Base-by-base conservation (phyloP, 1,140 invertebrate species). In the Geopemphigus sp. region DNA sequence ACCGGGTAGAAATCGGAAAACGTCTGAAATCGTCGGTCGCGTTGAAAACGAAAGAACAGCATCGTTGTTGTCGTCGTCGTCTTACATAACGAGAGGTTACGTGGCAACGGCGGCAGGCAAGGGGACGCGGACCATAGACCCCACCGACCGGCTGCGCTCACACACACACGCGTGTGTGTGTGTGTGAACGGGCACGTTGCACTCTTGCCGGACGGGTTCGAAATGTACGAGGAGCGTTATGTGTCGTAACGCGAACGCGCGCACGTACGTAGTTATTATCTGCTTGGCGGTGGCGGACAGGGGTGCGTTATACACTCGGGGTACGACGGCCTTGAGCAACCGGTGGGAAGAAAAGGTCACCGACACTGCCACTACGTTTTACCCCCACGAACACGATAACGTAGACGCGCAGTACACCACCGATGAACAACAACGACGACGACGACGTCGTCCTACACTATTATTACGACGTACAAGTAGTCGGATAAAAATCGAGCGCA, bases 321-420 rank as follows among this genome's bases (percentile, higher is more conserved):
- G 22, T 39, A 24, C 57, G 57, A 32, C 72, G 74, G 39, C 74
- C 74, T 78, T 78, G 74, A 78, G 74, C 74, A 78, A 78, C 56
- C 74, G 74, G 74, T 78, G 74, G 74, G 74, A 59, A 72, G 68
- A 53, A 63, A 57, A 78, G 74, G 74, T 78, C 74, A 78, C 57
- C 74, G 74, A 78, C 74, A 61, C 57, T 39, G 56, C 29, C 53
- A 54, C n/a, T 32, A 45, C 32, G 32, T 78, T 50, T 78, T 78
- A 61, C 56, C 74, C 74, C 57, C 24, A 61, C 74, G 50, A 50
- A 19, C 54, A 22, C 66, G 66, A n/a, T 39, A 39, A 68, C 12
- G 17, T n/a, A 39, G n/a, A n/a, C 50, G 17, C 17, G 4, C n/a
- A 14, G 22, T 29, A 17, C 74, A 39, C 61, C 61, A 76, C 61